phyloP scores from a whole-genome alignment of 2,113 vertebrate genomes.

The Terrapene triunguis region DNA sequence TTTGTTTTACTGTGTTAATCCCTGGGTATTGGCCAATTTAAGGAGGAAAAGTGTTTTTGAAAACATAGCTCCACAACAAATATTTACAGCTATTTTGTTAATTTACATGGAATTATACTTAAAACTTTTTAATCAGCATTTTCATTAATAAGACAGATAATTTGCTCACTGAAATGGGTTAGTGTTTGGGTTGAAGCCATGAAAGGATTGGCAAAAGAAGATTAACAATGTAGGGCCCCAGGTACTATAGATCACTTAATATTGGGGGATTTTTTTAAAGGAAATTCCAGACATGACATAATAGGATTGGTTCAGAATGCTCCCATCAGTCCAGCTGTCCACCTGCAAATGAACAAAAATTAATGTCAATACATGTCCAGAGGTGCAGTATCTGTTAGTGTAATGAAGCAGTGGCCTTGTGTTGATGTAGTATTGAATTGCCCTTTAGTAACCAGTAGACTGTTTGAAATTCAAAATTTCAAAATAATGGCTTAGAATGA shows the following conservation, averaged over 20 bases:
- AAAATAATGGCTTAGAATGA: not conserved
- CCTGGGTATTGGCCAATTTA: not conserved
- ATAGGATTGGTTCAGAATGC: constrained; percentile 48
- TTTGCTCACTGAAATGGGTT: constrained; percentile 50
- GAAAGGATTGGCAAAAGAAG: constrained; percentile 45
- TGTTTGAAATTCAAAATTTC: rapidly evolving
- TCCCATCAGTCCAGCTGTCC: not conserved
- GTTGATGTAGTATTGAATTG: not conserved
- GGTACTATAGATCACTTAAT: constrained; percentile 21
- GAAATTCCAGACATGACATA: constrained; percentile 54
- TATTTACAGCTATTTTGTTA: constrained; percentile 31
- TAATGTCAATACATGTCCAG: not conserved
- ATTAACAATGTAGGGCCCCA: not conserved
- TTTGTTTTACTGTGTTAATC: not conserved
- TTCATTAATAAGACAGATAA: constrained; percentile 57
- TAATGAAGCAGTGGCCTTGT: not conserved
- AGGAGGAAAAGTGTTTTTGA: constrained; percentile 13
- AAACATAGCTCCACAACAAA: not conserved
- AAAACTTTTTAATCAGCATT: constrained; percentile 13
- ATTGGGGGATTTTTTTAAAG: constrained; percentile 11
- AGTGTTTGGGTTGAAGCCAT: constrained; percentile 28
- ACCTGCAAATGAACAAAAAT: not conserved
- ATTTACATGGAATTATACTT: constrained; percentile 14
- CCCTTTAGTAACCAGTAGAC: not conserved
- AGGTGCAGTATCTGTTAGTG: not conserved